A percentile compares a stretch with the other conserved stretches of the same genome.
Conservation (phyloP, 2,888 invertebrate genomes). For the Trichopria drosophilae region DNA sequence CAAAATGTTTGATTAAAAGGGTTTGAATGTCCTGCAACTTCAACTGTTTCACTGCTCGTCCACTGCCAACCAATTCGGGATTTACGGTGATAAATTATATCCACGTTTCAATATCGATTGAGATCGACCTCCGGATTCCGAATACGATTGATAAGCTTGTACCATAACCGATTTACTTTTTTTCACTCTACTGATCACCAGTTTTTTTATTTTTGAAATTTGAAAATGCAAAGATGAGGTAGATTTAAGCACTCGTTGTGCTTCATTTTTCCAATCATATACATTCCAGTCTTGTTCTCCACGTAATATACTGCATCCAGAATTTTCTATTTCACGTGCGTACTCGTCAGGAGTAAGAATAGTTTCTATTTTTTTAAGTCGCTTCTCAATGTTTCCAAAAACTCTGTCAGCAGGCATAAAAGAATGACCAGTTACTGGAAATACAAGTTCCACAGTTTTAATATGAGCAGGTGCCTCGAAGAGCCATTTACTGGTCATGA, state of each 20-base stretch:
- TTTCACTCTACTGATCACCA: neutral
- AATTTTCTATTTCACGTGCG: neutral
- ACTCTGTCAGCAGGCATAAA: constrained; percentile 15
- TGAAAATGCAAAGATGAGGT: constrained; percentile 8
- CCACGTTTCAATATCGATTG: too few species aligned
- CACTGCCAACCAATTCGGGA: too few species aligned
- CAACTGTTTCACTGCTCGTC: too few species aligned
- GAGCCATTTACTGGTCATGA: constrained; percentile 7
- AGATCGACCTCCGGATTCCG: too few species aligned
- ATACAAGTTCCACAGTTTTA: constrained; percentile 8
- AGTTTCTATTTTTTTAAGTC: constrained; percentile 5
- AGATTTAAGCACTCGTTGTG: neutral
- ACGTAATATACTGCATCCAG: constrained; percentile 7
- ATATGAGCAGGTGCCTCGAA: neutral
- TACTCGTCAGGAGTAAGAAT: constrained; percentile 7
- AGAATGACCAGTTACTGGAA: constrained; percentile 16
- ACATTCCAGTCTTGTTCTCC: constrained; percentile 14
- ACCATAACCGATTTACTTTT: neutral
- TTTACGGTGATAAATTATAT: too few species aligned
- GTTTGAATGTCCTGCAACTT: too few species aligned
- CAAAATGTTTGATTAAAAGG: too few species aligned
- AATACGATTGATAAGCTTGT: constrained; percentile 7
- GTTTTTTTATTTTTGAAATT: constrained; percentile 6
- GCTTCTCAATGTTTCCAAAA: constrained; percentile 11
- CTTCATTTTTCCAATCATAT: constrained; percentile 9